These are phyloP conservation scores for Petrocephalus schoutedeni DNA, from an alignment of 2,797 vertebrate species.

Conservation along the genomic window DNA sequence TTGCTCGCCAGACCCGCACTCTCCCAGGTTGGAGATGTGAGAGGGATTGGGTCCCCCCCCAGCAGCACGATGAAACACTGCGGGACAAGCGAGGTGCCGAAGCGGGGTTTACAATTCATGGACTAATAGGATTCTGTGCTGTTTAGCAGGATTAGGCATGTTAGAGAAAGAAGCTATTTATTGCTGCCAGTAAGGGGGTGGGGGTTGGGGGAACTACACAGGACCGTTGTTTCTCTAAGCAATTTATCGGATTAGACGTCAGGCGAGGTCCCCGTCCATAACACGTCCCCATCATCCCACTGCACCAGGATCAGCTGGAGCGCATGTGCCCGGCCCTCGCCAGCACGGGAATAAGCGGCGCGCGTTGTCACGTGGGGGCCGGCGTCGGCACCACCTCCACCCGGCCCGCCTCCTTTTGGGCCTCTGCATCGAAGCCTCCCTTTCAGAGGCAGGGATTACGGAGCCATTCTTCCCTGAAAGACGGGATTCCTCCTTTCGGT, in stretches of 20 bases:
- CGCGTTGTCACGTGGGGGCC: constrained; percentile 39
- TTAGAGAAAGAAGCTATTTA: constrained; percentile 77
- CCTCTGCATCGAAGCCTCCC: background rate
- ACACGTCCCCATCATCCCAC: constrained; percentile 30
- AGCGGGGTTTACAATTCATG: constrained; percentile 75
- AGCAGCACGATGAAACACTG: constrained; percentile 48
- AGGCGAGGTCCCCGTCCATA: constrained; percentile 37
- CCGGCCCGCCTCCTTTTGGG: background rate
- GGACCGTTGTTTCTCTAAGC: constrained; percentile 49
- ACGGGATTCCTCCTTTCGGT: constrained; percentile 53
- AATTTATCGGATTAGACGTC: constrained; percentile 56
- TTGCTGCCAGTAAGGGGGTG: constrained; percentile 61
- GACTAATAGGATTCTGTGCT: constrained; percentile 78
- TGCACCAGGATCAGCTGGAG: constrained; percentile 56
- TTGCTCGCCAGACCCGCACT: background rate
- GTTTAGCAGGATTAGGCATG: constrained; percentile 77
- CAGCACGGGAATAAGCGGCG: constrained; percentile 50
- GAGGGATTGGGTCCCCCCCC: constrained; percentile 48
- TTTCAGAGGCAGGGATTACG: constrained; percentile 42
- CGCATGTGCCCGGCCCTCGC: constrained; percentile 51
- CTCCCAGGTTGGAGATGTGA: background rate
- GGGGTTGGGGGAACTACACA: constrained; percentile 47
- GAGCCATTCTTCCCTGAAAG: constrained; percentile 48
- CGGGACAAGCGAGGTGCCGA: constrained; percentile 56
- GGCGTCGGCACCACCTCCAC: constrained; percentile 39